Base-by-base conservation (phyloP, 2,797 vertebrate genomes). In the Syndactyla subalaris region DNA sequence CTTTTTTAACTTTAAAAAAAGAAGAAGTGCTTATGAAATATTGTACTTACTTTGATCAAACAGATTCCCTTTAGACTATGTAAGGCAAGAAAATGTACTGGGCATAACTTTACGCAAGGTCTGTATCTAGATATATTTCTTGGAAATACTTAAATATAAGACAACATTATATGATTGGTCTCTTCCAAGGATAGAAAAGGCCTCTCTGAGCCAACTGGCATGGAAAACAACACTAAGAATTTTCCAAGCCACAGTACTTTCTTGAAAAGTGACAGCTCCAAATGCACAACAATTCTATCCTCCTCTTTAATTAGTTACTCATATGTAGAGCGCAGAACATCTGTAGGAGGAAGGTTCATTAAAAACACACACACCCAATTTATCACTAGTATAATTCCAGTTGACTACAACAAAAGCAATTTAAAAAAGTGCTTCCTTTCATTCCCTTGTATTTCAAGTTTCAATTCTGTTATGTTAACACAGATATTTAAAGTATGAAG, bases 131-230 rank as follows among this genome's bases (percentile, higher is more conserved):
- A 97, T 88, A 52, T 26, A 68, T 68, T 96, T 95, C 83, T 61
- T 74, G 66, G 95, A 96, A 96, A 92, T 94, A 85, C 74, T 95
- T 36, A 72, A 84, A 45, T 43, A 76, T 66, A 93, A 93, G 55
- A 94, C 75, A 85, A 73, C 62, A 65, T 89, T 92, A 7, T 90
- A 86, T 88, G 30, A 24, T 17, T 41, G 6, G 84, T 92, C 36
- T 92, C 88, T 92, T 91, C 92, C 82, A 92, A 93, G 87, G 91
- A 94, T 52, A 91, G 73, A 82, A 88, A 51, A 86, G 21, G 59
- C 38, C 22, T 52, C 32, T 43, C 38, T 67, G 67, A 96, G 92
- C 93, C 88, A 95, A 88, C 59, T 94, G 93, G 85, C 91, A 94
- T 14, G 12, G 77, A 82, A 71, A 92, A 41, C 43, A 81, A 67